Percentiles rank a stretch among this genome's conserved stretches.
These are phyloP conservation scores for Eulemur coronatus DNA, from an alignment of 2,797 vertebrate species.

Conservation along the genomic window DNA sequence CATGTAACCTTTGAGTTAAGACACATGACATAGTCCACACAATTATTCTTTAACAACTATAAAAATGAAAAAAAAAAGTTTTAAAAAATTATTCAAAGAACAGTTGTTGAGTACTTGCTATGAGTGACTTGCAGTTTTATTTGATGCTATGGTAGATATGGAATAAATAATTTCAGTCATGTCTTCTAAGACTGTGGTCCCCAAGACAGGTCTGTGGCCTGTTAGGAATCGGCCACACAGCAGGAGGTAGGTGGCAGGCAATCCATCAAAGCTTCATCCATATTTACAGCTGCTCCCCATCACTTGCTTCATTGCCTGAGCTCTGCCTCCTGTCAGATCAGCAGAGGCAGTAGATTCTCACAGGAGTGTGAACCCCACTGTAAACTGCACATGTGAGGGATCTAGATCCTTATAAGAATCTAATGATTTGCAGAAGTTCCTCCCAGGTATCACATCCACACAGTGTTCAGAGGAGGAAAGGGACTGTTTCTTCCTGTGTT, in stretches of 20 bases:
- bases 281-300: no score
- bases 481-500: not conserved
- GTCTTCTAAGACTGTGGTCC: not conserved
- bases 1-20: not conserved
- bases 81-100: not conserved
- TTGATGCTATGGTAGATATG: not conserved
- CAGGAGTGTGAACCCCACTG: no score
- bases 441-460: not conserved
- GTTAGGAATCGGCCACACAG: no score
- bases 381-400: no score
- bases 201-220: no score
- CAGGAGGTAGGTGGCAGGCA: no score
- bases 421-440: not conserved
- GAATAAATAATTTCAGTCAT: not conserved
- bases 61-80: not conserved
- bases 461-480: not conserved
- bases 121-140: not conserved
- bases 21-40: not conserved
- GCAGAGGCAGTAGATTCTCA: no score
- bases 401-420: no score
- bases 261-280: no score
- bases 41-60: conserved; percentile 2
- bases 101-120: not conserved
- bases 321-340: no score
- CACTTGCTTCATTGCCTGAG: no score